These are phyloP conservation scores for Syncerus caffer DNA, from an alignment of 2,797 vertebrate species.

Conservation along the genomic window DNA sequence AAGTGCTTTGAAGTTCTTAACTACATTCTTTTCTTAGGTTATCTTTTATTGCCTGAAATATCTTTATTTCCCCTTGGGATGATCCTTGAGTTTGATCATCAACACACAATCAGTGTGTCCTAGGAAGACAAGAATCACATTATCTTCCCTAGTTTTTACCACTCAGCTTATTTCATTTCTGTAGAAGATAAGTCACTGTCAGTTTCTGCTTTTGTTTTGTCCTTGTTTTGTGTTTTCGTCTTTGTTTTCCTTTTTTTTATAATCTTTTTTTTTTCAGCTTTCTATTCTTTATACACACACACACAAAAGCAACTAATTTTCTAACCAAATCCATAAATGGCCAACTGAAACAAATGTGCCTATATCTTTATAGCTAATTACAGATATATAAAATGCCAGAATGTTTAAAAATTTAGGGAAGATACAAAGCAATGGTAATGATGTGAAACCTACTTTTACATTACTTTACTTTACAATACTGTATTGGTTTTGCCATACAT, in stretches of 20 bases:
- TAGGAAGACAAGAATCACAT: background rate
- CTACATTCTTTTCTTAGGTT: background rate
- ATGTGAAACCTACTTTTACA: background rate
- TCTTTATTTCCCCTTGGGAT: background rate
- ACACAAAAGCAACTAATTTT: background rate
- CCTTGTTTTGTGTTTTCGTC: background rate
- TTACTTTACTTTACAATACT: background rate
- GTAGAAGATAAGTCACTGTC: background rate
- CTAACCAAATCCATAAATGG: background rate
- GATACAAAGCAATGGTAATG: background rate
- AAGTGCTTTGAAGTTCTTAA: background rate
- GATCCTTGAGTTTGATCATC: background rate
- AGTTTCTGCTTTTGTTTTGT: background rate
- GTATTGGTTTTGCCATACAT: no score
- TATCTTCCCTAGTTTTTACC: background rate
- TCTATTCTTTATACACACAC: background rate
- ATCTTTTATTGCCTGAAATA: background rate
- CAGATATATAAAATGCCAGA: background rate
- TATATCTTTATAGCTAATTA: background rate
- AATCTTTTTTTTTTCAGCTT: background rate
- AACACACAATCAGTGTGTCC: background rate
- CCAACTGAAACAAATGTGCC: background rate
- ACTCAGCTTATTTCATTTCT: background rate
- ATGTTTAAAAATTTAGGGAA: conserved; percentile 14
- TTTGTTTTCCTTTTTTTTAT: background rate